Percentiles rank a stretch among this genome's conserved stretches.
These are phyloP conservation scores for Tretioscincus oriximinensis DNA, from an alignment of 2,113 vertebrate species.

Conservation along the genomic window DNA sequence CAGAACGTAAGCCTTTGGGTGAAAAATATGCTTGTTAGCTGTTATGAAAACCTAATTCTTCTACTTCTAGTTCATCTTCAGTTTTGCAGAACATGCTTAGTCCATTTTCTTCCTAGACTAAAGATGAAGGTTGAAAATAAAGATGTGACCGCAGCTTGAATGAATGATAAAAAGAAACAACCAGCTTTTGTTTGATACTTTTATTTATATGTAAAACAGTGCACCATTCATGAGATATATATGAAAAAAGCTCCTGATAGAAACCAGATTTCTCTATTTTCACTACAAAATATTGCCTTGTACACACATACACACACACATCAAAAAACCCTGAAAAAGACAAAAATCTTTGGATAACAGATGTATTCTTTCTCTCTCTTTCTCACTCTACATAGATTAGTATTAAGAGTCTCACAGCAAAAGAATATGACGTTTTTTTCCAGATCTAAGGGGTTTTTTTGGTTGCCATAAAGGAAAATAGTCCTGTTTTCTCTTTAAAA, in stretches of 20 bases:
- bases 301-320: constrained; percentile 83
- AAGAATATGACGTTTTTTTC: constrained; percentile 78
- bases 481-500: constrained; percentile 73
- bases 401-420: constrained; percentile 85
- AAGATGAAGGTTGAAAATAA: too few species aligned
- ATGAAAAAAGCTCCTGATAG: constrained; percentile 93
- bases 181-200: constrained; percentile 79
- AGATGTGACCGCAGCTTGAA: background rate
- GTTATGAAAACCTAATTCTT: too few species aligned
- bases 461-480: constrained; percentile 88
- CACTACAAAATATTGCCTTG: constrained; percentile 98
- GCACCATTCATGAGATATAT: constrained; percentile 90
- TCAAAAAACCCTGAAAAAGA: constrained; percentile 93
- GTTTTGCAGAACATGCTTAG: too few species aligned
- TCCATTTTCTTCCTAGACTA: too few species aligned
- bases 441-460: constrained; percentile 82
- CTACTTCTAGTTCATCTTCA: too few species aligned
- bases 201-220: constrained; percentile 92
- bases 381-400: constrained; percentile 83
- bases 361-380: constrained; percentile 74
- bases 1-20: too few species aligned
- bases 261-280: constrained; percentile 94
- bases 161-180: constrained; percentile 38
- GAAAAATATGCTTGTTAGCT: too few species aligned
- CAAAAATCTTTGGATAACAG: constrained; percentile 98